phyloP scores from a whole-genome alignment of 2,113 vertebrate species.

The Sceloporus undulatus region DNA sequence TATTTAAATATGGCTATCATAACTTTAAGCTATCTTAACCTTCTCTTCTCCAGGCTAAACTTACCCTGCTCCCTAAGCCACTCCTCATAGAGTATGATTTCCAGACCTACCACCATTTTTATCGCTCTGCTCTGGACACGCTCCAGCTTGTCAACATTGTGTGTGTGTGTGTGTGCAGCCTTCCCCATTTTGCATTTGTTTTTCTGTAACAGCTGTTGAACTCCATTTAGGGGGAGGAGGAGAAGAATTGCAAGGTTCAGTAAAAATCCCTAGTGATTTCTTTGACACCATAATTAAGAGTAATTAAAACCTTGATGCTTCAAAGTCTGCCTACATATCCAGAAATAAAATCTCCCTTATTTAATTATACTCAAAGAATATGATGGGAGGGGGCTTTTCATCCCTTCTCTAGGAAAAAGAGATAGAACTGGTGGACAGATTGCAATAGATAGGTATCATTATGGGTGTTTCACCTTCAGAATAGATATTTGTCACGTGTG shows the following conservation, averaged over 20 bases:
- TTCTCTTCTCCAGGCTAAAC: no score
- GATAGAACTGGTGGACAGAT: slow-evolving; percentile 18
- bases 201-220: slow-evolving; percentile 39
- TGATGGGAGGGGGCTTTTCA: not conserved
- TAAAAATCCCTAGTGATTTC: slow-evolving; percentile 40
- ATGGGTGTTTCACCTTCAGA: slow-evolving; percentile 10
- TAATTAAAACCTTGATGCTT: slow-evolving; percentile 45
- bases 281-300: slow-evolving; percentile 43
- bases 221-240: slow-evolving; percentile 26
- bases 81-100: no score
- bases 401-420: not conserved
- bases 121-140: no score
- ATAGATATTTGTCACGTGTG: not conserved
- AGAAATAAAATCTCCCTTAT: slow-evolving; percentile 43
- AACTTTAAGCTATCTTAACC: no score
- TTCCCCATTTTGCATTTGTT: slow-evolving; percentile 18
- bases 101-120: no score
- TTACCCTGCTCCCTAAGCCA: no score
- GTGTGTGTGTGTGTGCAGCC: not conserved
- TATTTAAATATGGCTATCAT: no score
- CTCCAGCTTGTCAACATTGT: not conserved
- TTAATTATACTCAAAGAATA: slow-evolving; percentile 35
- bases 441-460: slow-evolving; percentile 34
- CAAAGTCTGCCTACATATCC: slow-evolving; percentile 43
- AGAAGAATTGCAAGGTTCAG: slow-evolving; percentile 23